Evolutionary conservation across 2,888 invertebrate genomes (phyloP), one percentile per base, ranked within the genome.

Genomic region (Molanna angustata): DNA sequence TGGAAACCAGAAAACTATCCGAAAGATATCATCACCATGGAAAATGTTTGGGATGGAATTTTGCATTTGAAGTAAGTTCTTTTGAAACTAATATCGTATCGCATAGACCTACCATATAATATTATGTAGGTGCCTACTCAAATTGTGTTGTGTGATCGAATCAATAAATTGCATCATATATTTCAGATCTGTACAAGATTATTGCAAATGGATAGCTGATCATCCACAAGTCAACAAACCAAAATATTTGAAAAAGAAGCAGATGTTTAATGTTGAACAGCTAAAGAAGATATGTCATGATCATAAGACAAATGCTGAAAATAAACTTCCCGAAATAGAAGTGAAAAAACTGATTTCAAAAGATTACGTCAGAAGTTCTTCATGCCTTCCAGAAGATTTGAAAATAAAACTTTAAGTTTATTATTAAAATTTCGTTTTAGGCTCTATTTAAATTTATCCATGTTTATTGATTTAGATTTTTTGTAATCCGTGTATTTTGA

Each of bases 11-110:
- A 80, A 27, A 71, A 77, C 32, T 78, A 82, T 2, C 82, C 82
- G 0, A 67, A 70, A 50, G 80, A 82, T 32, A 67, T 86, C 1
- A 78, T 80, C 48, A 78, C 79, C 0, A 78, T 85, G 71, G 80
- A 82, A 52, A 72, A 78, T 18, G 81, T 85, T 2, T 85, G 83
- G 83, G 76, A 82, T 58, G 82, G 78, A 31, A 84, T 86, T 18
- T 80, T 81, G 4, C 74, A 82, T 62, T 68, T 85, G 13, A 72
- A 77, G 80, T 79, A 37, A 33, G 17, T 19, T 11, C 9, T 35
- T 35, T 14, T 11, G 9, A 4, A n/a, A 27, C 11, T 7, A n/a
- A n/a, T n/a, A n/a, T n/a, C n/a, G n/a, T n/a, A n/a, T n/a, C n/a
- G n/a, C n/a, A n/a, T n/a, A n/a, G n/a, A n/a, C n/a, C n/a, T n/a